Evolutionary conservation across 2,113 vertebrate genomes (phyloP), one percentile per base, ranked within the genome.

Genomic region (Crypturellus undulatus): DNA sequence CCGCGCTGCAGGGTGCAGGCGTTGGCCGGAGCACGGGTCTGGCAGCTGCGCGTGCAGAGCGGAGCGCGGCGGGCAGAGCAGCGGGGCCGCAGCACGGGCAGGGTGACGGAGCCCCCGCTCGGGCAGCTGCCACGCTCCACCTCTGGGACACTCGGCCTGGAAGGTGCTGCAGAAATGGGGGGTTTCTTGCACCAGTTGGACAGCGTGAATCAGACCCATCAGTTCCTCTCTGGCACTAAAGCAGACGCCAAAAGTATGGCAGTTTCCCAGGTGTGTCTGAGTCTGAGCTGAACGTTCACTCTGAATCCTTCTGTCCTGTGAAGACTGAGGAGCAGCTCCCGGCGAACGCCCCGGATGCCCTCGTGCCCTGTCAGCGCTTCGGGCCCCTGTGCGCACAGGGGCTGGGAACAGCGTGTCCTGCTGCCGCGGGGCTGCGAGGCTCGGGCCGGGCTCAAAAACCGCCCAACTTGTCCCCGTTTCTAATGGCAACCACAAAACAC

Each of bases 401-500:
- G 49, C 49, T 49, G 49, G 49, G 49, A 92, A 96, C 91, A n/a
- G 15, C 82, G 67, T 71, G 95, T 88, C 92, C 65, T 17, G 65
- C 62, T 26, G 80, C 93, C 51, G 79, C 83, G 73, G 64, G 26
- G 63, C 63, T 87, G 87, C 59, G 67, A 60, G 62, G 68, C 75
- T 88, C 73, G 71, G 30, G 42, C 17, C 13, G 70, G 89, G 30
- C 87, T 93, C 10, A 89, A 76, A 85, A 64, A 83, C 84, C 92
- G 97, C 97, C 79, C 77, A 95, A 92, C 81, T 77, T 71, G 20
- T 89, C 49, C 45, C 77, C 38, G 97, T 98, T 97, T 97, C 98
- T 96, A 92, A 73, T 87, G 90, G 97, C 98, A 98, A 98, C 98
- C 71, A 75, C 94, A 87, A 75, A 96, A 90, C 79, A 49, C 91